Evolutionary conservation across 2,113 vertebrate species (phyloP).

Genomic region (Oplegnathus fasciatus): DNA sequence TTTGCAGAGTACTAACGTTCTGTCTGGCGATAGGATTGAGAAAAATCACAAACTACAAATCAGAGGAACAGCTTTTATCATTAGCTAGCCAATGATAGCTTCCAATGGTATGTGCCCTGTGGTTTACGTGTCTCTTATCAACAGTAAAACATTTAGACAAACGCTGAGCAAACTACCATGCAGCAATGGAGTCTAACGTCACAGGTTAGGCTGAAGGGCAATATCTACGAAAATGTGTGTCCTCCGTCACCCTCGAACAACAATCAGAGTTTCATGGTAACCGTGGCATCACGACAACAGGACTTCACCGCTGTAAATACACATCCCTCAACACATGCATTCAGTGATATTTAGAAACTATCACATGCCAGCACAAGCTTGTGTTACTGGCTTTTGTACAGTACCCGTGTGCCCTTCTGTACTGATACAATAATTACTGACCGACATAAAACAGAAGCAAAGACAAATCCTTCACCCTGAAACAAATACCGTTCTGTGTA

Average conservation of each 20-base stretch:
- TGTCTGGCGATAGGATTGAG: no score
- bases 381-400: not conserved
- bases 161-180: not conserved
- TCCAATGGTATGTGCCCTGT: no score
- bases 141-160: not conserved
- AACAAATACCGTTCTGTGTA: slow-evolving; percentile 1
- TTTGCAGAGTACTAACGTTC: no score
- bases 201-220: not conserved
- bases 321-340: not conserved
- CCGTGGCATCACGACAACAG: not conserved
- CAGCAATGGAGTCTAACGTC: not conserved
- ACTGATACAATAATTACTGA: slow-evolving; percentile 29
- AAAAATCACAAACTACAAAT: no score
- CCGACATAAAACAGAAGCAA: slow-evolving; percentile 7
- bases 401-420: not conserved
- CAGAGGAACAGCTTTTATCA: no score
- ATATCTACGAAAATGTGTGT: not conserved
- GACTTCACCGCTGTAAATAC: not conserved
- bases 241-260: not conserved
- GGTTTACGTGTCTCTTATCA: not conserved
- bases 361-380: not conserved
- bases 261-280: not conserved
- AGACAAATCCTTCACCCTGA: slow-evolving; percentile 33
- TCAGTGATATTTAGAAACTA: not conserved
- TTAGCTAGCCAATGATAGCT: no score